phyloP scores from a whole-genome alignment of 1,140 invertebrate genomes.

The Phthorimaea operculella region DNA sequence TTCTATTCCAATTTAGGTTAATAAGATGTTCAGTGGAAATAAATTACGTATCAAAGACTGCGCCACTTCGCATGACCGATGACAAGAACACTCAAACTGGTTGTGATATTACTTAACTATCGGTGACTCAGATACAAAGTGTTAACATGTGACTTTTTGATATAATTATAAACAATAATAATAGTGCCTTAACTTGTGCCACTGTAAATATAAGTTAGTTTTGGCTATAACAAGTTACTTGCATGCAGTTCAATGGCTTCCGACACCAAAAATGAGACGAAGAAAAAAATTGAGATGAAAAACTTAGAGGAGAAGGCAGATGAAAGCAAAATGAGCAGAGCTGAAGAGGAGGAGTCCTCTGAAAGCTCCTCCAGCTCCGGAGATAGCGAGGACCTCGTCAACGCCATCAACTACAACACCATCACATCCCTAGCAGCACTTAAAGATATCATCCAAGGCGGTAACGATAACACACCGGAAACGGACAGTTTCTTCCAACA shows the following conservation, averaged over 20 bases:
- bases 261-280: conserved; percentile 50
- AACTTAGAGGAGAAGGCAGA: conserved; percentile 22
- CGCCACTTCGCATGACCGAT: conserved; percentile 36
- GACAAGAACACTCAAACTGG: conserved; percentile 31
- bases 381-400: conserved; percentile 72
- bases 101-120: conserved; percentile 45
- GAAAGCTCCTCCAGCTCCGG: conserved; percentile 68
- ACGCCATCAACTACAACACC: conserved; percentile 76
- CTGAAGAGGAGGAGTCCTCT: conserved; percentile 24
- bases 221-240: conserved; percentile 16
- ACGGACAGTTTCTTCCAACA: conserved; percentile 77
- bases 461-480: conserved; percentile 70
- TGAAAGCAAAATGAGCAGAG: conserved; percentile 31
- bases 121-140: conserved; percentile 21
- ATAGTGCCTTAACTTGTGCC: conserved; percentile 29
- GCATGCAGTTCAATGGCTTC: conserved; percentile 57
- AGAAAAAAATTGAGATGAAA: conserved; percentile 41
- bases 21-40: conserved; percentile 34
- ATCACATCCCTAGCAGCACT: conserved; percentile 74
- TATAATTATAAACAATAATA: conserved; percentile 25
- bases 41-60: conserved; percentile 21
- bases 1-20: conserved; percentile 25
- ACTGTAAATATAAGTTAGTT: conserved; percentile 18
- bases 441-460: conserved; percentile 74
- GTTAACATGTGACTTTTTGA: conserved; percentile 57